phyloP scores from a whole-genome alignment of 92 coral and sea anemone species.

The Paragorgia papillata region DNA sequence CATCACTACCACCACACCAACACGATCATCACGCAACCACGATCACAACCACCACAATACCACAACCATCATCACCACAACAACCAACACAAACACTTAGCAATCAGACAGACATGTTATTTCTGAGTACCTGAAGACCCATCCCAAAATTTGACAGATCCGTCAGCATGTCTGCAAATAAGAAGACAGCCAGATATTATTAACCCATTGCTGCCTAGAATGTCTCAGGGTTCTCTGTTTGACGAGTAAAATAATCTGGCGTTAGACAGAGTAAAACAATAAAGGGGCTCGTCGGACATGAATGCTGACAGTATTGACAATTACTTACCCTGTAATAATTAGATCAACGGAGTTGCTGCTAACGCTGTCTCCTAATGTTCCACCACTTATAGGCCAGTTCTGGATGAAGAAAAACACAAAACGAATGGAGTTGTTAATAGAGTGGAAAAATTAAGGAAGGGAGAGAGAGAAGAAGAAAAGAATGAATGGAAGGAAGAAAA shows the following conservation, averaged over 20 bases:
- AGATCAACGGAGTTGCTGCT: slow-evolving; percentile 69
- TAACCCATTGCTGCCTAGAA: no score
- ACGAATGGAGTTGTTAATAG: not conserved
- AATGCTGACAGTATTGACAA: no score
- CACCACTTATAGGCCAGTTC: slow-evolving; percentile 94
- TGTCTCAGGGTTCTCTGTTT: no score
- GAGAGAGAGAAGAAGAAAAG: not conserved
- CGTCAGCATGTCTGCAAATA: slow-evolving; percentile 85
- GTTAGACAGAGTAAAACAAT: no score
- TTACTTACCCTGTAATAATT: slow-evolving; percentile 87
- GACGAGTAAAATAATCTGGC: no score
- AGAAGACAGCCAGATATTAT: no score
- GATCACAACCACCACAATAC: no score
- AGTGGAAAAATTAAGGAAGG: not conserved
- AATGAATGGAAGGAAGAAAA: not conserved
- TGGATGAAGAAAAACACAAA: slow-evolving; percentile 15
- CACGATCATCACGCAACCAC: no score
- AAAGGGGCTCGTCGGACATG: no score
- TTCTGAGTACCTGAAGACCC: slow-evolving; percentile 91
- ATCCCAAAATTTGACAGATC: slow-evolving; percentile 94
- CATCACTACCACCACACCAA: no score
- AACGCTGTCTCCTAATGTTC: slow-evolving; percentile 64
- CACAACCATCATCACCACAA: no score
- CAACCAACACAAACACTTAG: not conserved
- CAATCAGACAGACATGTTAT: no score